These are phyloP conservation scores for Cuculus canorus DNA, from an alignment of 2,797 vertebrate genomes.

Conservation along the genomic window DNA sequence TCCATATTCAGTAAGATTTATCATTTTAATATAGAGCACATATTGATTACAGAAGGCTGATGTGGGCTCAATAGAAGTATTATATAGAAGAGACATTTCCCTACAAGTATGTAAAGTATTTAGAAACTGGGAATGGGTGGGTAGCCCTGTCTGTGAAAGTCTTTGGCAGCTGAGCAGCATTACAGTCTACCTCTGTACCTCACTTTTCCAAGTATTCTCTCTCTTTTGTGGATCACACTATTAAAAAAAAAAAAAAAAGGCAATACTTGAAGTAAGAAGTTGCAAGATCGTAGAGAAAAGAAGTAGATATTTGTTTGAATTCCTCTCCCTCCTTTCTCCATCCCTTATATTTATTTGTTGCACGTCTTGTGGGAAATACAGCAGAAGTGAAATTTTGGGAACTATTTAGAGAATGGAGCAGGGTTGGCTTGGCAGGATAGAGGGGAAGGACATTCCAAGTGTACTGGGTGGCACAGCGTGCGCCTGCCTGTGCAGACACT, in stretches of 20 bases:
- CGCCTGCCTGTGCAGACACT: not conserved
- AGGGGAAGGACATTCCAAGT: slow-evolving; percentile 5
- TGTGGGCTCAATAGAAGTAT: not conserved
- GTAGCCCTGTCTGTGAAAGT: not conserved
- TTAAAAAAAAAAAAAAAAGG: not conserved
- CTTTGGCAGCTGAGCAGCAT: not conserved
- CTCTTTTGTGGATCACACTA: not conserved
- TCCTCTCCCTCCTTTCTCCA: not conserved
- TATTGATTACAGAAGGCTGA: not conserved
- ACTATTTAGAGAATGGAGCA: not conserved
- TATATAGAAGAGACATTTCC: not conserved
- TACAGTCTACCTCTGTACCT: not conserved
- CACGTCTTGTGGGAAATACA: not conserved
- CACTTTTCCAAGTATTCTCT: not conserved
- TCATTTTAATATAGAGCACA: not conserved
- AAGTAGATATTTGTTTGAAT: not conserved
- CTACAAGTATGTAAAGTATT: not conserved
- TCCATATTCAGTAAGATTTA: not conserved
- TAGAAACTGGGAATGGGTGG: not conserved
- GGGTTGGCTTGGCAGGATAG: not conserved
- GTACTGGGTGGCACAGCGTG: not conserved
- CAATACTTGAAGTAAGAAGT: not conserved
- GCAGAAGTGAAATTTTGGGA: not conserved
- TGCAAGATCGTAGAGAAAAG: not conserved
- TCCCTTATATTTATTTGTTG: not conserved